Conservation (phyloP, 2,797 vertebrate species). For the Benthosema pterotum region DNA sequence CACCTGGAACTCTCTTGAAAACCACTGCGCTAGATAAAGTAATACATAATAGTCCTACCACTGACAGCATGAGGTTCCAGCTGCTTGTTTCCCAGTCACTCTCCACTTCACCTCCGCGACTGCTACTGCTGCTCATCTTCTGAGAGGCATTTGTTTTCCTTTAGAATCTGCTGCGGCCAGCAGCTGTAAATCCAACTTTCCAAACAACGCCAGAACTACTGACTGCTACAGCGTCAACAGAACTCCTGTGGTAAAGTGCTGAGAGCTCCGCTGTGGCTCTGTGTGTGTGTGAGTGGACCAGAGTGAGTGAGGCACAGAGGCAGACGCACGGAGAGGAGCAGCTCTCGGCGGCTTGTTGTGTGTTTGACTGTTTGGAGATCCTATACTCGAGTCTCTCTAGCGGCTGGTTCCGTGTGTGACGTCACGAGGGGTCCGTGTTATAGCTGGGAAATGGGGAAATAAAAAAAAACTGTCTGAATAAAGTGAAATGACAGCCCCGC, state of each 20-base stretch:
- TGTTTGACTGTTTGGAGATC: too few species aligned
- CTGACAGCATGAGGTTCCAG: constrained; percentile 40
- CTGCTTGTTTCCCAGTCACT: constrained; percentile 30
- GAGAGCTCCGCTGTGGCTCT: neutral
- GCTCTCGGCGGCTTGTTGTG: too few species aligned
- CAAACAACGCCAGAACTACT: constrained; percentile 1
- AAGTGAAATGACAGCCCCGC: too few species aligned
- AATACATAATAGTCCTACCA: constrained; percentile 35
- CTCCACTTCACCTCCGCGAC: constrained; percentile 22
- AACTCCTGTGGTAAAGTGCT: too few species aligned
- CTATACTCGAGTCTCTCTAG: constrained; percentile 45
- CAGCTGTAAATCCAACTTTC: constrained; percentile 70
- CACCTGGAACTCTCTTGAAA: too few species aligned
- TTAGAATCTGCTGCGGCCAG: constrained; percentile 20
- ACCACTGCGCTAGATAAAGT: neutral
- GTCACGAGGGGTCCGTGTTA: constrained; percentile 16
- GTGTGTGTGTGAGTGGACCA: constrained; percentile 15
- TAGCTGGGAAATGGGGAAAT: neutral
- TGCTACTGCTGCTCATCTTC: constrained; percentile 61
- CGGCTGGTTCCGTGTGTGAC: constrained; percentile 57
- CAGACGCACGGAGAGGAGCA: constrained; percentile 19
- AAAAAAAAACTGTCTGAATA: too few species aligned
- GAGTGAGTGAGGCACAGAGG: constrained; percentile 33
- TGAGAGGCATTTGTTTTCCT: constrained; percentile 50
- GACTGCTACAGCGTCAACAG: too few species aligned